Evolutionary conservation across 2,113 vertebrate genomes (phyloP).

Genomic region (Albula glossodonta): DNA sequence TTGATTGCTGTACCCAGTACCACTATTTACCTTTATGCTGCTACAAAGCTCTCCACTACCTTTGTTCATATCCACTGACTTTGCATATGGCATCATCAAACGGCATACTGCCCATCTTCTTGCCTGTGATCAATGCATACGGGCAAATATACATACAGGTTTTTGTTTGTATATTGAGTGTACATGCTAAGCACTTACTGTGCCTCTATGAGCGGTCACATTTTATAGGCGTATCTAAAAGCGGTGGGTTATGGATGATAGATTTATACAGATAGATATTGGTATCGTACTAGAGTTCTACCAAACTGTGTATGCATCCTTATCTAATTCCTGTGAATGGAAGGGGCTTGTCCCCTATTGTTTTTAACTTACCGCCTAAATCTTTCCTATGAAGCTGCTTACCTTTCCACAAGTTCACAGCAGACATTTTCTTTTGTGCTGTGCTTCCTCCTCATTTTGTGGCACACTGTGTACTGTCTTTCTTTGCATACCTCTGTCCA

Average conservation of each 20-base stretch:
- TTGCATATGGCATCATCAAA: constrained; percentile 31
- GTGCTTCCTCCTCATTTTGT: not conserved
- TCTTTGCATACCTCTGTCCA: not conserved
- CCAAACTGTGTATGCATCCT: constrained; percentile 16
- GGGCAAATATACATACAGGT: constrained; percentile 25
- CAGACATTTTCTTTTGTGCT: constrained; percentile 29
- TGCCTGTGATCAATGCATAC: constrained; percentile 5
- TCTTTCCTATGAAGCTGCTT: constrained; percentile 6
- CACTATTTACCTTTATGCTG: not conserved
- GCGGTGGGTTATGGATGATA: constrained; percentile 15
- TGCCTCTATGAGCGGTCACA: constrained; percentile 18
- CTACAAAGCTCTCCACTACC: not conserved
- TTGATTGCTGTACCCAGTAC: not conserved
- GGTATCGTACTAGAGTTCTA: constrained; percentile 16
- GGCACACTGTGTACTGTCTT: constrained; percentile 8
- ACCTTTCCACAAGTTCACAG: not conserved
- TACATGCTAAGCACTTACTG: constrained; percentile 29
- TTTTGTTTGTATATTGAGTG: constrained; percentile 28
- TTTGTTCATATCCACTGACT: constrained; percentile 13
- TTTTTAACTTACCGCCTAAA: not conserved
- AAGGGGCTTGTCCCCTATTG: not conserved
- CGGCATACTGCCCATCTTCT: not conserved
- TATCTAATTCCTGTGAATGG: not conserved
- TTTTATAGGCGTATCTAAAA: constrained; percentile 41
- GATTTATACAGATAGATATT: constrained; percentile 7